phyloP scores from a whole-genome alignment of 53 echinoderm and acorn worm species.

The Henricia sp. region DNA sequence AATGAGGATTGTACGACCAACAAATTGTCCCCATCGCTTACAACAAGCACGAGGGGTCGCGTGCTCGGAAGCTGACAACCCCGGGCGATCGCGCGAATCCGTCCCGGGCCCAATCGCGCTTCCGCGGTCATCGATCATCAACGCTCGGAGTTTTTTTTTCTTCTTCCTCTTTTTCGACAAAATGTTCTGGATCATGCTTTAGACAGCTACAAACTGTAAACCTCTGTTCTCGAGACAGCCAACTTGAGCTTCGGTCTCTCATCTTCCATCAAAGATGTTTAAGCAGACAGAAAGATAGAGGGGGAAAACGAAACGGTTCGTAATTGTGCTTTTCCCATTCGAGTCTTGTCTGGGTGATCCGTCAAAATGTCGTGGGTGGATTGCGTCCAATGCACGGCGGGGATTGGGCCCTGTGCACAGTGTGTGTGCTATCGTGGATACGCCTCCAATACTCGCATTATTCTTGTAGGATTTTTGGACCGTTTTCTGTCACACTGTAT shows the following conservation, averaged over 20 bases:
- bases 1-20: slow-evolving; percentile 55
- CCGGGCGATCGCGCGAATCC: slow-evolving; percentile 54
- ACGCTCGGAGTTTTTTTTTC: neutral
- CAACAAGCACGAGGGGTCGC: slow-evolving; percentile 13
- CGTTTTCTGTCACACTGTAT: neutral
- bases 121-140: slow-evolving; percentile 54
- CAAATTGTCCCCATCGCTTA: slow-evolving; percentile 22
- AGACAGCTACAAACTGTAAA: neutral
- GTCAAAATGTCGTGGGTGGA: slow-evolving; percentile 43
- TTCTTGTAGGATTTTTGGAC: slow-evolving; percentile 18
- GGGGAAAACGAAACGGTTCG: neutral
- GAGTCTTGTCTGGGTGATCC: slow-evolving; percentile 41
- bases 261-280: slow-evolving; percentile 53
- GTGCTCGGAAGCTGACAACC: slow-evolving; percentile 38
- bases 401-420: neutral
- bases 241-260: slow-evolving; percentile 52
- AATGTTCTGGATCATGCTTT: neutral
- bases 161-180: neutral
- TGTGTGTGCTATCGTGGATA: neutral
- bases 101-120: slow-evolving; percentile 38
- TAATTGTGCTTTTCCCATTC: slow-evolving; percentile 30
- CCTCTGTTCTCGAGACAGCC: neutral
- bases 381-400: neutral
- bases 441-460: slow-evolving; percentile 21
- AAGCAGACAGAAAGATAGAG: too few relatives aligned